Percentiles rank a stretch among this genome's conserved stretches.
These are phyloP conservation scores for Hermodice carunculata DNA, from an alignment of 2,888 invertebrate species.

Conservation along the genomic window DNA sequence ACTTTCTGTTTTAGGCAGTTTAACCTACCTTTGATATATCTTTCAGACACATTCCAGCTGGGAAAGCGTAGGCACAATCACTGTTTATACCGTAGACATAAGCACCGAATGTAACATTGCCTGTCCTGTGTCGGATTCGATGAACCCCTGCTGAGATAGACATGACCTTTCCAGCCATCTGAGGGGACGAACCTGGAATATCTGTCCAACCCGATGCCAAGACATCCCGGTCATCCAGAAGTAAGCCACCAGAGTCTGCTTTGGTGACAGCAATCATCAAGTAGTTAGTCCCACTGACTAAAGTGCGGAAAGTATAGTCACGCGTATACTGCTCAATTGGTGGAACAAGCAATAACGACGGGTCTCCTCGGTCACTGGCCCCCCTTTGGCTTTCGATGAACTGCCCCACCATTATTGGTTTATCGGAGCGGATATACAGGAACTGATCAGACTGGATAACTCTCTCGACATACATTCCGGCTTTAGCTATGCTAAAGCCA, in stretches of 20 bases:
- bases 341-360: neutral
- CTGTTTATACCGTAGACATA: constrained; percentile 21
- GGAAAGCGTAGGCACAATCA: constrained; percentile 25
- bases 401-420: neutral
- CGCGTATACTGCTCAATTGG: neutral
- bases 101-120: constrained; percentile 18
- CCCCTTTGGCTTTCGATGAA: neutral
- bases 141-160: neutral
- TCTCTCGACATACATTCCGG: too few relatives aligned
- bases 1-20: too few relatives aligned
- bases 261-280: neutral
- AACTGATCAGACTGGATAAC: too few relatives aligned
- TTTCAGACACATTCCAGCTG: constrained; percentile 23
- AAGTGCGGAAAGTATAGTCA: neutral
- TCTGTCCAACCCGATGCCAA: neutral
- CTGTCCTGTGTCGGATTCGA: neutral
- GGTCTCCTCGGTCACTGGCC: neutral
- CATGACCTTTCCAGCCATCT: neutral
- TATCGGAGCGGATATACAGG: neutral
- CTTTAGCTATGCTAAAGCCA: too few relatives aligned
- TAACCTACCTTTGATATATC: neutral
- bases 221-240: neutral
- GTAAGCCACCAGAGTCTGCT: neutral
- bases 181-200: neutral
- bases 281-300: neutral